Evolutionary conservation across 2,113 vertebrate species (phyloP).

Genomic region (Mystacornis crossleyi): DNA sequence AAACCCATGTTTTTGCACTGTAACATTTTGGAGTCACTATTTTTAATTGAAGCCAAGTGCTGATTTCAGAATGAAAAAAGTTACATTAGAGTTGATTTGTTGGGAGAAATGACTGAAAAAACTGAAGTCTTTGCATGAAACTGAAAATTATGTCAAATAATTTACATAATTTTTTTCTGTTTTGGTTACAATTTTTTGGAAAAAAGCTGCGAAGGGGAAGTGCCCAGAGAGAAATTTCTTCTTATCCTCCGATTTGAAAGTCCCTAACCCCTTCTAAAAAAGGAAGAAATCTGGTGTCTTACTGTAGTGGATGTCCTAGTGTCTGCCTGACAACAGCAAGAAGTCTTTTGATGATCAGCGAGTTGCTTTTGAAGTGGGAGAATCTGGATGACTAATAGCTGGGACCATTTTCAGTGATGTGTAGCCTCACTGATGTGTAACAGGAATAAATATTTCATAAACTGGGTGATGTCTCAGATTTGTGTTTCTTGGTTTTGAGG

Average conservation of each 20-base stretch:
- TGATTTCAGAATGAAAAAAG: neutral
- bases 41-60: neutral
- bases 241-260: neutral
- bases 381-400: neutral
- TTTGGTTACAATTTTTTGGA: neutral
- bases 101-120: neutral
- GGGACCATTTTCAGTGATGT: neutral
- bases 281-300: neutral
- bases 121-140: neutral
- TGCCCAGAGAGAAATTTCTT: neutral
- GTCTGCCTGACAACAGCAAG: fast-evolving
- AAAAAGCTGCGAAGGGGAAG: neutral
- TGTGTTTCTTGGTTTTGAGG: neutral
- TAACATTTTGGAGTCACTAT: neutral
- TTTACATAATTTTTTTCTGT: neutral
- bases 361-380: neutral
- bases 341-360: neutral
- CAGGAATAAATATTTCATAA: constrained; percentile 29
- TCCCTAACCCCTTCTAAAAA: neutral
- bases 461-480: neutral
- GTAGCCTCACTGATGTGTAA: neutral
- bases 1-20: neutral
- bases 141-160: neutral
- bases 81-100: neutral
- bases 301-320: neutral